Evolutionary conservation across 2,888 invertebrate genomes (phyloP), one percentile per base, ranked within the genome.

Genomic region (Eugnorisma glareosa): DNA sequence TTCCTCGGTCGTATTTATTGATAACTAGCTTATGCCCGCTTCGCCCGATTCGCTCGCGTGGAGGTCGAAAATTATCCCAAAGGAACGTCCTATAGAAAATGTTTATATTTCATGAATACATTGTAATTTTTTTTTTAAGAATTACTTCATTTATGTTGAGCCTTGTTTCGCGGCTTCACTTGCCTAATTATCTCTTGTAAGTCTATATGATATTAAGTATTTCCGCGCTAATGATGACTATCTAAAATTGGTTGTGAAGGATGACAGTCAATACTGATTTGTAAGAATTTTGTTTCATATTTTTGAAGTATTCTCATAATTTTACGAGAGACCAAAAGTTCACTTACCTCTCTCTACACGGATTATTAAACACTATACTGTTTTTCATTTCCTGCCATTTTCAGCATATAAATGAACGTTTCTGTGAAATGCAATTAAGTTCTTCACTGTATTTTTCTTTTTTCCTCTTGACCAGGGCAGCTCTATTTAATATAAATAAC

Each of bases 291-390:
- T 7, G n/a, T 24, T n/a, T 40, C 5, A 24, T 43, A 5, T 51
- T 71, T 57, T 1, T 40, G 24, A 31, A 31, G 1, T 73, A 24
- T 51, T 10, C 18, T n/a, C 37, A 51, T 54, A 2, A 21, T 54
- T 54, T 54, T 3, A 43, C 7, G n/a, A 37, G 31, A 74, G 31
- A 35, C 21, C 10, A 73, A 35, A 40, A 54, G 31, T 54, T 73
- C n/a, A n/a, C 18, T 40, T 21, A 73, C 73, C 43, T 43, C 31
- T 70, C 24, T 66, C 31, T 66, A 18, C 24, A 66, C 11, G 43
- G 43, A 70, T 67, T 71, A n/a, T 45, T 68, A 43, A 68, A 45
- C 35, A 45, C 43, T 13, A 11, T 35, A 40, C 74, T 74, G 40
- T 54, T 40, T 74, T 31, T 54, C 31, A 73, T 54, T 54, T 74